A percentile compares a stretch with the other conserved stretches of the same genome.
phyloP scores from a whole-genome alignment of 2,113 vertebrate genomes.

The Oceanites oceanicus region DNA sequence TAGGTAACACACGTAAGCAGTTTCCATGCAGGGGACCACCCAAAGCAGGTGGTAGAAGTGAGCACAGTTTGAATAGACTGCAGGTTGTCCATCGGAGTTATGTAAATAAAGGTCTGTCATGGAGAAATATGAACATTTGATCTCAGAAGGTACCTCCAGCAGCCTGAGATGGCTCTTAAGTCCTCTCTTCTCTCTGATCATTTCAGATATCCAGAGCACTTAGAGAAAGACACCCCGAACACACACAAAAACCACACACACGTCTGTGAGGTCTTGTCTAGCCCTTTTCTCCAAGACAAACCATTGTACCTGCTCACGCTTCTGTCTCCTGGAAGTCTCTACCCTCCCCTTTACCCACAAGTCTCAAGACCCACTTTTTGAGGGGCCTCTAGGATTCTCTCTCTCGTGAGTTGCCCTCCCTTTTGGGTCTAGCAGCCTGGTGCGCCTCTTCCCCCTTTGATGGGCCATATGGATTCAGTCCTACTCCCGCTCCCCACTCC shows the following conservation, averaged over 20 bases:
- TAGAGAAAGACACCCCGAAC: neutral
- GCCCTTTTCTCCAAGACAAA: neutral
- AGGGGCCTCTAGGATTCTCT: neutral
- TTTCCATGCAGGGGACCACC: neutral
- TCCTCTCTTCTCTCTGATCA: neutral
- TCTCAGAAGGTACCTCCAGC: neutral
- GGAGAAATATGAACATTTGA: neutral
- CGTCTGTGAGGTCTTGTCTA: neutral
- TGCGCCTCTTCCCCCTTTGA: neutral
- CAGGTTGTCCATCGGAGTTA: neutral
- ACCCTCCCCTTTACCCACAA: neutral
- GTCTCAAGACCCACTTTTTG: neutral
- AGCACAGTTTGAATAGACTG: neutral
- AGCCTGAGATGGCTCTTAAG: neutral
- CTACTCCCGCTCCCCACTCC: neutral
- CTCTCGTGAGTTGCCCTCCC: neutral
- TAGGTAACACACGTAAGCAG: neutral
- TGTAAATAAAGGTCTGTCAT: neutral
- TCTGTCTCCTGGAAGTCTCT: neutral
- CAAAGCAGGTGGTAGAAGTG: neutral
- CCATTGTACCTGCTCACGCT: neutral
- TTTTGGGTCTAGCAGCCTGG: neutral
- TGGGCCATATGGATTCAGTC: accelerated
- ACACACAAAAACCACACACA: too few species aligned
- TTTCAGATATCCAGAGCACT: neutral